Percentiles rank a stretch among this genome's conserved stretches.
Conservation (phyloP, 2,113 vertebrate species). For the Paramormyrops kingsleyae region DNA sequence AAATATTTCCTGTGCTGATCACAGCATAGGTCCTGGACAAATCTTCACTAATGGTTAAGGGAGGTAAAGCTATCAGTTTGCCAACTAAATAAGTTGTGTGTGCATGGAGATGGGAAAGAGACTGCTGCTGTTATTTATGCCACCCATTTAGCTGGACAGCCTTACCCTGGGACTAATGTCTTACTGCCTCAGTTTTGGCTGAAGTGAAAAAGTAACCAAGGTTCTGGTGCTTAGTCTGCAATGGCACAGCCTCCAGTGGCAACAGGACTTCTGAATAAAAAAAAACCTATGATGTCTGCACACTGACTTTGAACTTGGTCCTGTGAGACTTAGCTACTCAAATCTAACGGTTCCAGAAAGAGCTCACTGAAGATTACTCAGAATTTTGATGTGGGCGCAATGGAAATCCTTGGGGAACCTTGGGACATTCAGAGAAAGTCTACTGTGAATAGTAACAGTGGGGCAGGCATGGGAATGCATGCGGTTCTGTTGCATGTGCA, state of each 20-base stretch:
- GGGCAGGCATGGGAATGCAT: constrained; percentile 48
- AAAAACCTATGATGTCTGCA: constrained; percentile 60
- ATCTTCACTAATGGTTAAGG: constrained; percentile 40
- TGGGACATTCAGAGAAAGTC: constrained; percentile 55
- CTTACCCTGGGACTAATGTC: constrained; percentile 20
- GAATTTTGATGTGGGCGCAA: constrained; percentile 65
- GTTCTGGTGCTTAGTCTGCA: constrained; percentile 39
- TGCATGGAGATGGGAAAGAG: constrained; percentile 5
- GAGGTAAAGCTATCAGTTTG: constrained; percentile 21
- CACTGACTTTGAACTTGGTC: constrained; percentile 64
- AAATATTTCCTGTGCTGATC: constrained; percentile 29
- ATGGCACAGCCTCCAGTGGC: constrained; percentile 38
- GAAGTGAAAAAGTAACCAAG: constrained; percentile 24
- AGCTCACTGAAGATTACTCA: constrained; percentile 59
- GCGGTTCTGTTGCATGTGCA: constrained; percentile 27
- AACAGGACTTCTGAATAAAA: constrained; percentile 50
- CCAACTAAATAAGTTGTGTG: constrained; percentile 2
- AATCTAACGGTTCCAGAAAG: constrained; percentile 62
- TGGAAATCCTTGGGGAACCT: constrained; percentile 56
- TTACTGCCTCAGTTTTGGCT: constrained; percentile 33
- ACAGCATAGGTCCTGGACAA: constrained; percentile 31
- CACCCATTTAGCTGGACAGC: constrained; percentile 33
- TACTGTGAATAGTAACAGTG: constrained; percentile 42
- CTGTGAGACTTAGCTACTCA: constrained; percentile 57
- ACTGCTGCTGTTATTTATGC: background rate